phyloP scores from a whole-genome alignment of 1,140 invertebrate genomes.

The Drosophila pseudoananassae region DNA sequence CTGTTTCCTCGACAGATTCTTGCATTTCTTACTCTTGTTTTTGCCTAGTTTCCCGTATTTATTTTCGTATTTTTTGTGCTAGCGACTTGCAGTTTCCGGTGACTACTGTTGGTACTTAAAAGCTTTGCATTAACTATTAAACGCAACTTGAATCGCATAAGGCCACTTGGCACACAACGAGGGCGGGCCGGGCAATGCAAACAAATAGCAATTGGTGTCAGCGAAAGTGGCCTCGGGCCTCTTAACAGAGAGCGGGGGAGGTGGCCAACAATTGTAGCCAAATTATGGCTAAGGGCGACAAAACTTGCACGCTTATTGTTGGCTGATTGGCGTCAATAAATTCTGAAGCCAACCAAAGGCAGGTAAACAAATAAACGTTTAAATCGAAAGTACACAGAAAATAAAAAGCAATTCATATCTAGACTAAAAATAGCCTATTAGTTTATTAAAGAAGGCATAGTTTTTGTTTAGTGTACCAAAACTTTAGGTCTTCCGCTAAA shows the following conservation, averaged over 20 bases:
- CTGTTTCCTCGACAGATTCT: background rate
- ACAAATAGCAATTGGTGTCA: constrained; percentile 76
- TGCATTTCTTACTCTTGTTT: constrained; percentile 21
- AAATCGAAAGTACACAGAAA: background rate
- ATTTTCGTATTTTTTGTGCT: constrained; percentile 16
- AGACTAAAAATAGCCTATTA: background rate
- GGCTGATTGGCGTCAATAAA: constrained; percentile 60
- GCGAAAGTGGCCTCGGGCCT: constrained; percentile 45
- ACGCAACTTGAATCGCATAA: constrained; percentile 79
- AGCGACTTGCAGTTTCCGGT: constrained; percentile 49
- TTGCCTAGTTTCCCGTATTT: constrained; percentile 16
- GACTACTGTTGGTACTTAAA: constrained; percentile 69
- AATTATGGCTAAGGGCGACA: constrained; percentile 42
- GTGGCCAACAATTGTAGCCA: constrained; percentile 29
- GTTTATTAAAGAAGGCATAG: background rate
- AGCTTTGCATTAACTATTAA: constrained; percentile 80
- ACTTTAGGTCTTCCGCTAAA: constrained; percentile 53
- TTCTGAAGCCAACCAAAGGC: constrained; percentile 34
- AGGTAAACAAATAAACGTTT: constrained; percentile 23
- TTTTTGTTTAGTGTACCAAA: constrained; percentile 26
- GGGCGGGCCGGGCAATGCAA: constrained; percentile 38
- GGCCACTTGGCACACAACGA: constrained; percentile 45
- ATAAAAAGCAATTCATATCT: background rate
- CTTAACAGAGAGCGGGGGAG: background rate
- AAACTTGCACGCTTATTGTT: constrained; percentile 29